A percentile compares a stretch with the other conserved stretches of the same genome.
Evolutionary conservation across 2,888 invertebrate species (phyloP).

Genomic region (Limnephilus rhombicus): DNA sequence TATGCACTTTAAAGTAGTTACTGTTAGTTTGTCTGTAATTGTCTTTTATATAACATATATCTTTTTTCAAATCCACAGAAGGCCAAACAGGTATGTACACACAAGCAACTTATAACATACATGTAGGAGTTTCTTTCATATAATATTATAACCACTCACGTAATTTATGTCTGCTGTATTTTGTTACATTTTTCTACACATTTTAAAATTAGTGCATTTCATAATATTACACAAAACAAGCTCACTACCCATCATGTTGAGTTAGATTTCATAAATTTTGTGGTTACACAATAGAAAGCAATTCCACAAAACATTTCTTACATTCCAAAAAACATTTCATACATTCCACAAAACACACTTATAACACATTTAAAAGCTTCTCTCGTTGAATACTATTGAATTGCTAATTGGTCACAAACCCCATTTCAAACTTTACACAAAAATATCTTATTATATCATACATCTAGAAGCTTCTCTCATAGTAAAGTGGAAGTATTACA

Average conservation of each 20-base stretch:
- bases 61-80: conserved; percentile 1
- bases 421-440: too few species aligned
- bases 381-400: background rate
- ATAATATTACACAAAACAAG: too few species aligned
- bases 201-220: too few species aligned
- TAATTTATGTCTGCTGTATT: background rate
- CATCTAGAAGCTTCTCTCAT: too few species aligned
- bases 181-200: background rate
- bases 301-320: background rate
- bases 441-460: too few species aligned
- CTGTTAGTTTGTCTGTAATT: background rate
- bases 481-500: too few species aligned
- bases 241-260: too few species aligned
- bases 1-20: background rate
- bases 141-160: background rate
- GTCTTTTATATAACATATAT: background rate
- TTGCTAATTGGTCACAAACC: too few species aligned
- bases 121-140: background rate
- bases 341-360: background rate
- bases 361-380: background rate
- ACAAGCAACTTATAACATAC: background rate
- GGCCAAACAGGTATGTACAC: conserved; percentile 1
- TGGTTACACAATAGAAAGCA: too few species aligned
- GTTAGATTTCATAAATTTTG: too few species aligned
- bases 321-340: background rate